Conservation (phyloP, 1,140 invertebrate species). For the Alviniconcha marisindica region DNA sequence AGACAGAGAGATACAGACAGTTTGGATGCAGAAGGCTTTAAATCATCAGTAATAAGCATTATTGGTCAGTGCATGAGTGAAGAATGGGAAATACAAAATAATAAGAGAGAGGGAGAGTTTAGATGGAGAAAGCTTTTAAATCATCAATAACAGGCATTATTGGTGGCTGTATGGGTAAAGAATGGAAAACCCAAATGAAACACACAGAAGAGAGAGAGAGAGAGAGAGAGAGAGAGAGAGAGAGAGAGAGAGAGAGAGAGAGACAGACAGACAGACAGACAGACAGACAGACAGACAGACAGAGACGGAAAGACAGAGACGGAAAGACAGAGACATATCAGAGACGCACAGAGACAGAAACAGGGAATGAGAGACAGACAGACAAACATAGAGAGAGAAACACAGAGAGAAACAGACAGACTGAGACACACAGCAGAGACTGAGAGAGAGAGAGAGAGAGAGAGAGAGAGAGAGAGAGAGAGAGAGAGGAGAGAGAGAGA, state of each 20-base stretch:
- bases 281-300: not conserved
- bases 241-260: not conserved
- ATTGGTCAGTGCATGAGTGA: not conserved
- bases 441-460: not conserved
- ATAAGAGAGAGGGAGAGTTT: not conserved
- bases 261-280: not conserved
- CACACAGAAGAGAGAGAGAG: not conserved
- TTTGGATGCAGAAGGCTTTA: no score
- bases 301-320: not conserved
- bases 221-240: not conserved
- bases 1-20: not conserved
- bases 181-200: not conserved
- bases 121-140: not conserved
- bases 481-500: constrained; percentile 25
- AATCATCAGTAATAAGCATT: no score
- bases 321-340: not conserved
- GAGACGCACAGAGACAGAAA: not conserved
- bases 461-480: constrained; percentile 1
- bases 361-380: not conserved
- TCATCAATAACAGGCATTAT: no score
- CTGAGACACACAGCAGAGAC: not conserved
- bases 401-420: not conserved
- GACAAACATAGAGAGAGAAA: not conserved
- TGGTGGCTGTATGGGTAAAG: not conserved
- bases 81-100: not conserved